Evolutionary conservation across 2,888 invertebrate species (phyloP), one percentile per base, ranked within the genome.

Genomic region (Clepsis dumicolana): DNA sequence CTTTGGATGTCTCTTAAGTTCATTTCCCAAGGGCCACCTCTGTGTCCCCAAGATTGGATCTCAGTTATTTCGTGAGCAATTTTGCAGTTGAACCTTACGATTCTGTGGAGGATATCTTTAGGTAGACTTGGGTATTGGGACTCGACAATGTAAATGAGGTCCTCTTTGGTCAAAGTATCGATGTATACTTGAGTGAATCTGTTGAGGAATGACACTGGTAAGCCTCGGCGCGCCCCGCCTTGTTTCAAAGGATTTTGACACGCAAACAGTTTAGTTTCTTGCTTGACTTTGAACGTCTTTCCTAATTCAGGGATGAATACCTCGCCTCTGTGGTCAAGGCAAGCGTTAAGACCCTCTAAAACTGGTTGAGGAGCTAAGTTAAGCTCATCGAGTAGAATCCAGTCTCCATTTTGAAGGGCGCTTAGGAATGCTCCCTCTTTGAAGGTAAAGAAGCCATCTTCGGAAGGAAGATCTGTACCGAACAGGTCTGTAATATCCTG

Each of bases 351-450:
- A 29, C 99, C 99, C 94, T 99, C 99, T 14, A 99, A 93, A 0
- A 99, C 99, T 0, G 99, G 98, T 86, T 99, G 99, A 0, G 99
- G 99, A 0, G 99, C 99, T 73, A 99, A 94, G 94, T 99, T 99
- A 74, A 99, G 93, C 94, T 99, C 99, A 86, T 99, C 99, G 27
- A 99, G 93, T 21, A 99, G 94, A 76, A 99, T 97, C 99, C 99
- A 99, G 77, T 98, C 96, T 12, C 98, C 98, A 60, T 96, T 95
- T 90, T 98, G 98, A 24, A 99, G 94, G 0, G 99, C 99, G 69
- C 96, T 96, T 48, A 99, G 91, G 71, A 99, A 95, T 0, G 99
- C 99, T 0, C 99, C 99, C 91, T 99, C 99, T 79, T 97, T 95
- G 97, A 99, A 99, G 1, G 96, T 96, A 93, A 99, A 99, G 75